Conservation (phyloP, 2,797 vertebrate genomes). For the Carcharodon carcharias region DNA sequence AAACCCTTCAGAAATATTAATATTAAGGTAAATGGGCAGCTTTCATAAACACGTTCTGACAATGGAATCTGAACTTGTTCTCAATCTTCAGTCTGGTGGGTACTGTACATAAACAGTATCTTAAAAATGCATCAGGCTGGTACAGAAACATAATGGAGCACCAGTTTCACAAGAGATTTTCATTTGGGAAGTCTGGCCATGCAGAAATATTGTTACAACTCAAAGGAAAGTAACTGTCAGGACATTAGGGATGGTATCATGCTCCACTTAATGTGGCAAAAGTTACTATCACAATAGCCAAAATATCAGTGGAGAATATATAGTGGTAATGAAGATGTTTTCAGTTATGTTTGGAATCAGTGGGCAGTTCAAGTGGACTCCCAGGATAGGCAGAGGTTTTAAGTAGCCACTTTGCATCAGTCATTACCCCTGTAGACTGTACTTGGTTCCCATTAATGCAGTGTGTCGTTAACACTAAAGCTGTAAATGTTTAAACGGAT, state of each 20-base stretch:
- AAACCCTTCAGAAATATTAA: not conserved
- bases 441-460: not conserved
- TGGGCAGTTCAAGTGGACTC: not conserved
- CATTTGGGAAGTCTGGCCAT: not conserved
- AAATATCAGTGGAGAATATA: not conserved
- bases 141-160: not conserved
- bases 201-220: not conserved
- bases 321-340: not conserved
- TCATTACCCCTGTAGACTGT: not conserved
- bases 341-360: not conserved
- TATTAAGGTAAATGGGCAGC: not conserved
- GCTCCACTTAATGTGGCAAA: not conserved
- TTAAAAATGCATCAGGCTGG: not conserved
- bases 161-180: not conserved
- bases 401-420: not conserved
- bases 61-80: not conserved
- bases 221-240: not conserved
- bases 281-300: not conserved
- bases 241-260: not conserved
- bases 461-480: not conserved
- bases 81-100: not conserved
- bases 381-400: not conserved
- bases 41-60: not conserved
- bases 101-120: not conserved
- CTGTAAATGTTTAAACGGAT: not conserved